phyloP scores from a whole-genome alignment of 2,888 invertebrate genomes.

The Pemphredon lugubris region DNA sequence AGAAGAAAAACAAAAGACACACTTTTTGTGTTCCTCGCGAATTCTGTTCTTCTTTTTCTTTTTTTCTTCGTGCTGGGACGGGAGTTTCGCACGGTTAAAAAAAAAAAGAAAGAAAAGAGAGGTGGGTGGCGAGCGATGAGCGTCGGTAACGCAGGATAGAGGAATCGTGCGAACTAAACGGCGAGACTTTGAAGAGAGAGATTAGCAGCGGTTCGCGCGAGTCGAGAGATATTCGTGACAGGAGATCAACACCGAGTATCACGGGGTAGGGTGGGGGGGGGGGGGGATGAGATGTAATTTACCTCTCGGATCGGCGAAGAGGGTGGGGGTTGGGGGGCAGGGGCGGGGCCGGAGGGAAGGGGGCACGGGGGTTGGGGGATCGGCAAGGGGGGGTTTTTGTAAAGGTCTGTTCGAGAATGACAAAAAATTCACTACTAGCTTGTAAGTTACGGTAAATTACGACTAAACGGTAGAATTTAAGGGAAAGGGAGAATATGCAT shows the following conservation, averaged over 20 bases:
- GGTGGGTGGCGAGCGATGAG: no score
- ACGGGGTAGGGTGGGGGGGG: neutral
- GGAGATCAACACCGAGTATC: neutral
- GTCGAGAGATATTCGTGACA: conserved; percentile 5
- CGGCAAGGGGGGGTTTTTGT: conserved; percentile 36
- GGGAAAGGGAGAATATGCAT: conserved; percentile 44
- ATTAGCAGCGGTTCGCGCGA: conserved; percentile 10
- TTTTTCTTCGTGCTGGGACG: conserved; percentile 9
- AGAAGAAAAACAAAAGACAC: neutral
- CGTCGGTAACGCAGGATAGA: no score
- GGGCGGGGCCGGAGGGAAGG: no score
- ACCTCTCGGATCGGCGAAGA: conserved; percentile 35
- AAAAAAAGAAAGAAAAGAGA: conserved; percentile 4
- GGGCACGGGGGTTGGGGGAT: neutral
- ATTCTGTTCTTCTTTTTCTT: neutral
- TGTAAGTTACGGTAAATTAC: conserved; percentile 70
- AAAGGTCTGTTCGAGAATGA: conserved; percentile 56
- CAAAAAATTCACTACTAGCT: conserved; percentile 73
- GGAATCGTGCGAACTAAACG: no score
- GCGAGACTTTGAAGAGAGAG: no score
- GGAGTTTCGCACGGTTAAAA: conserved; percentile 33
- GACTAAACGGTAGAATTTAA: conserved; percentile 61
- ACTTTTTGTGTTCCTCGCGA: conserved; percentile 20
- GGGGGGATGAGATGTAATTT: no score
- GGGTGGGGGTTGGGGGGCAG: neutral